Evolutionary conservation across 2,888 invertebrate species (phyloP).

Genomic region (Tuta absoluta): DNA sequence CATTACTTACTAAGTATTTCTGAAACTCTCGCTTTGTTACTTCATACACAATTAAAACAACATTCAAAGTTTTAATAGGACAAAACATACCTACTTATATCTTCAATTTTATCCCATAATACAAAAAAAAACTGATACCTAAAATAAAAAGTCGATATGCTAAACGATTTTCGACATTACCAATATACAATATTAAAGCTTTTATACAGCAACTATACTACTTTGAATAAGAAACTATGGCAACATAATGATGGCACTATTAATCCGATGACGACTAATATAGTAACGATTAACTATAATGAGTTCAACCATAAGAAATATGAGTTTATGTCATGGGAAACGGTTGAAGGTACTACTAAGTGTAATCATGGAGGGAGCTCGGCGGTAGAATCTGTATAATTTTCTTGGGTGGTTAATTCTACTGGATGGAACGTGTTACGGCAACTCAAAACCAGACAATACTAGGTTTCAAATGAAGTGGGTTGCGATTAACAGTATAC

Average conservation of each 20-base stretch:
- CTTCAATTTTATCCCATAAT: background rate
- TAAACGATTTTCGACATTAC: background rate
- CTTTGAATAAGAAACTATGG: conserved; percentile 14
- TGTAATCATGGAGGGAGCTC: conserved; percentile 5
- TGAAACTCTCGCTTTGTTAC: background rate
- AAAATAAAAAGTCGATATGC: background rate
- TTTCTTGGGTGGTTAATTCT: conserved; percentile 16
- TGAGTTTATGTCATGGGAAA: conserved; percentile 31
- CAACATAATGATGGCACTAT: conserved; percentile 26
- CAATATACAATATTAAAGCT: background rate
- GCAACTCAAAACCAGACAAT: conserved; percentile 15
- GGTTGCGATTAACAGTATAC: background rate
- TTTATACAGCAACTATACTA: background rate
- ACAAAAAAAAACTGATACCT: background rate
- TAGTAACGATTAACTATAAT: conserved; percentile 32
- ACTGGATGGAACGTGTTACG: conserved; percentile 10
- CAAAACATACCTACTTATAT: background rate
- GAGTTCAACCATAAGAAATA: conserved; percentile 30
- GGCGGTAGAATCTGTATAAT: conserved; percentile 2
- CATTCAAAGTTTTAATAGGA: background rate
- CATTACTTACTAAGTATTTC: background rate
- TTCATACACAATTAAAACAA: background rate
- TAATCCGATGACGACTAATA: conserved; percentile 32
- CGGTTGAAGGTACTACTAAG: conserved; percentile 23
- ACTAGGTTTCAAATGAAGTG: background rate